Conservation (phyloP, 1,140 invertebrate species). For the Cataglyphis hispanica region DNA sequence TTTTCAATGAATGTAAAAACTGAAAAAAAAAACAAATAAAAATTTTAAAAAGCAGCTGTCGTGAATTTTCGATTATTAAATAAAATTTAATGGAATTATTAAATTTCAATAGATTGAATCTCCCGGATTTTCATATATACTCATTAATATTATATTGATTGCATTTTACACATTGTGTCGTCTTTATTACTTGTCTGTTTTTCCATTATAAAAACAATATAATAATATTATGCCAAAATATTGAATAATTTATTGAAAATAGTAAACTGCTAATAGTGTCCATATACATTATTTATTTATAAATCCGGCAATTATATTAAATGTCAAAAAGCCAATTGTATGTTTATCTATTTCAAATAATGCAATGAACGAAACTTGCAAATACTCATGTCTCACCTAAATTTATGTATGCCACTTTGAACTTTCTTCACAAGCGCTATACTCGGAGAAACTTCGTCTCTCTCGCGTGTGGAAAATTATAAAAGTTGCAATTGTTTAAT, state of each 20-base stretch:
- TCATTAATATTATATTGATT: background rate
- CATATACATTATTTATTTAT: background rate
- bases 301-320: background rate
- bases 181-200: background rate
- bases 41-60: background rate
- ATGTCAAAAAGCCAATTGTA: background rate
- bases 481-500: constrained; percentile 13
- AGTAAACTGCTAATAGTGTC: background rate
- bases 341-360: background rate
- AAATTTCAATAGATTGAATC: background rate
- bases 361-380: background rate
- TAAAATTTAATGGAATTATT: too few relatives aligned
- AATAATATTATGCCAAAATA: background rate
- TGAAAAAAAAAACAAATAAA: background rate
- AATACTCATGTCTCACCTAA: background rate
- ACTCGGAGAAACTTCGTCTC: background rate
- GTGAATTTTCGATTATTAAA: background rate
- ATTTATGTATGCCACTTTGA: background rate
- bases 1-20: background rate
- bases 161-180: background rate
- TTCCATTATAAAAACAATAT: background rate
- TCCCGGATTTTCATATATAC: background rate
- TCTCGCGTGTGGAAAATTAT: background rate
- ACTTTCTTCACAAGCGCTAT: background rate
- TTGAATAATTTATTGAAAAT: background rate